Conservation (phyloP, 2,888 invertebrate species). For the Camptogramma bilineatum region DNA sequence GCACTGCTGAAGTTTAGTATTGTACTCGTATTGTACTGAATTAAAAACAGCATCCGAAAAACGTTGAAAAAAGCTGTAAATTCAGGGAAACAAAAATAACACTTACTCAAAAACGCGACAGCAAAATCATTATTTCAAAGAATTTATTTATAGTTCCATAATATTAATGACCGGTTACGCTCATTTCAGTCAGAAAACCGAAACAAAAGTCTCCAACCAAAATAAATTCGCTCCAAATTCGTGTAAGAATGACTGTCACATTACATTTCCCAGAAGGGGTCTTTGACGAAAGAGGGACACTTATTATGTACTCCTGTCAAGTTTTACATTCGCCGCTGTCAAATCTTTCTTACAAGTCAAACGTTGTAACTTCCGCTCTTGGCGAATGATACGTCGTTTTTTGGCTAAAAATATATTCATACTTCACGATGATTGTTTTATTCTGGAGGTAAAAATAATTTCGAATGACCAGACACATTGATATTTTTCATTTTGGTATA, state of each 20-base stretch:
- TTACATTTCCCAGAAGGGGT: slow-evolving; percentile 40
- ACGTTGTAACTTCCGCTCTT: slow-evolving; percentile 34
- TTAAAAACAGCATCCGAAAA: too few species aligned
- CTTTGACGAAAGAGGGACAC: slow-evolving; percentile 47
- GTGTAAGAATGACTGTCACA: slow-evolving; percentile 39
- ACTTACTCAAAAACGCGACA: slow-evolving; percentile 1
- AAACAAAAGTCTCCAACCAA: slow-evolving; percentile 30
- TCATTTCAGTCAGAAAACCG: slow-evolving; percentile 38
- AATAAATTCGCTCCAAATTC: slow-evolving; percentile 41
- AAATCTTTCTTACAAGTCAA: slow-evolving; percentile 36
- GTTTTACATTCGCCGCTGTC: slow-evolving; percentile 45
- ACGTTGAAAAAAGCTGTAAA: neutral
- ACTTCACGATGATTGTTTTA: slow-evolving; percentile 11
- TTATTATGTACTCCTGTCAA: slow-evolving; percentile 46
- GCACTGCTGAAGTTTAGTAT: too few species aligned
- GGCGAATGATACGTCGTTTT: slow-evolving; percentile 32
- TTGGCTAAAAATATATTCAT: slow-evolving; percentile 34
- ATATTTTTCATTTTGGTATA: neutral
- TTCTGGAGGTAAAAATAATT: slow-evolving; percentile 20
- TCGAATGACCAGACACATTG: neutral
- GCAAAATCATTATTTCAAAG: slow-evolving; percentile 17
- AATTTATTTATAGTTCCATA: slow-evolving; percentile 17
- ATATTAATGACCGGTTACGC: slow-evolving; percentile 22
- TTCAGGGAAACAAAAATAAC: neutral
- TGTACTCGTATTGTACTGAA: too few species aligned